Conservation (phyloP, 2,113 vertebrate species). For the Spheniscus mendiculus region DNA sequence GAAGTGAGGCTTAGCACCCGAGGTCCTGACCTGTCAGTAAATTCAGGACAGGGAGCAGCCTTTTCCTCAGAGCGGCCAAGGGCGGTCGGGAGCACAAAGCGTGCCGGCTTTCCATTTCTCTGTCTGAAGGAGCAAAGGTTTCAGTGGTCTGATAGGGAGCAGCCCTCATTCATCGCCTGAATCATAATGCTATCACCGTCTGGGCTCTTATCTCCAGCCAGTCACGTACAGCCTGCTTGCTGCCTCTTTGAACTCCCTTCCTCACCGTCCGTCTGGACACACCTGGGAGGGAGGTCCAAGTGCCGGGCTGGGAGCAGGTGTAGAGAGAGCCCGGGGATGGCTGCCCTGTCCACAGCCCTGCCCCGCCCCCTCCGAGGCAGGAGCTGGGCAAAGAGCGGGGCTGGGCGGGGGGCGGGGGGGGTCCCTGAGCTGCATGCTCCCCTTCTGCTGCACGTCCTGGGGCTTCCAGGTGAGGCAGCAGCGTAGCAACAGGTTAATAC, state of each 20-base stretch:
- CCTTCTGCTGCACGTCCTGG: not conserved
- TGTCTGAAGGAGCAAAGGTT: not conserved
- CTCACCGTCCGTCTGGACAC: not conserved
- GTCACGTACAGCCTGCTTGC: accelerated
- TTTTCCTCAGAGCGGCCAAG: not conserved
- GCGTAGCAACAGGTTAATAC: accelerated
- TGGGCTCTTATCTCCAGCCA: constrained; percentile 23
- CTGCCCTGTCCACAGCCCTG: not conserved
- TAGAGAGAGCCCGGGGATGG: not conserved
- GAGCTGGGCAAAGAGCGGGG: not conserved
- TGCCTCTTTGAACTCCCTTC: not conserved
- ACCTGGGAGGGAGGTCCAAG: not conserved
- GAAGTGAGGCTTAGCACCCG: not conserved
- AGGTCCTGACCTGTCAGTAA: constrained; percentile 4
- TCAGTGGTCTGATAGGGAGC: not conserved
- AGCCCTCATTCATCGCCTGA: not conserved
- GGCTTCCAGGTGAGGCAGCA: not conserved
- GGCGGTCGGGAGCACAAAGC: not conserved
- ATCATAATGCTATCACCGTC: not conserved
- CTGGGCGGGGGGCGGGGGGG: not conserved
- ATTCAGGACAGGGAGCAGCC: not conserved
- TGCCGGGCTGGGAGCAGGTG: not conserved
- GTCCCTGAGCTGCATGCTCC: not conserved
- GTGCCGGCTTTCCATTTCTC: not conserved
- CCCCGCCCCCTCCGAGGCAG: not conserved